Evolutionary conservation across 2,797 vertebrate genomes (phyloP).

Genomic region (Gouania willdenowi): DNA sequence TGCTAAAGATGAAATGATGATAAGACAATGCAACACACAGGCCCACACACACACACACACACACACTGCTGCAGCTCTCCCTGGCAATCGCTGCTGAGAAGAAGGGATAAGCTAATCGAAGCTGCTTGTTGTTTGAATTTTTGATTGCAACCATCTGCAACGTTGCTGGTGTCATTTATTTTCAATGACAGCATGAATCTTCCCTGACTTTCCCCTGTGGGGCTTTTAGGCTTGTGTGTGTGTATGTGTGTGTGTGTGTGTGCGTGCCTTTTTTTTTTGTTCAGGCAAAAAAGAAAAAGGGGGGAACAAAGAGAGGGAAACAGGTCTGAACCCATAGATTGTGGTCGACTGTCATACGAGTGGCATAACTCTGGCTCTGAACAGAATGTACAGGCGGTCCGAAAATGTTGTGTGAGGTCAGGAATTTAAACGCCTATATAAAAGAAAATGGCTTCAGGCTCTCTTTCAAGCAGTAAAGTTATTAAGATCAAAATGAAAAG

Average conservation of each 20-base stretch:
- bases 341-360: slow-evolving; percentile 38
- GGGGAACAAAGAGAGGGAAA: slow-evolving; percentile 50
- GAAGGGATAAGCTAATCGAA: slow-evolving; percentile 54
- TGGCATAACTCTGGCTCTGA: slow-evolving; percentile 39
- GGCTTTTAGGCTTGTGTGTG: slow-evolving; percentile 22
- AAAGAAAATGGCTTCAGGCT: slow-evolving; percentile 23
- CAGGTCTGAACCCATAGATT: slow-evolving; percentile 61
- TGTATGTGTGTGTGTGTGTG: slow-evolving; percentile 22
- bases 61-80: slow-evolving; percentile 53
- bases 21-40: slow-evolving; percentile 69
- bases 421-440: slow-evolving; percentile 1
- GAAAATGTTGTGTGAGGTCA: slow-evolving; percentile 40
- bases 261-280: slow-evolving; percentile 20
- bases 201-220: slow-evolving; percentile 52
- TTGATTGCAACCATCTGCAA: slow-evolving; percentile 75
- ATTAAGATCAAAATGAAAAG: too few species aligned
- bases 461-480: too few species aligned
- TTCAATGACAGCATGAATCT: slow-evolving; percentile 66
- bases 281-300: slow-evolving; percentile 22
- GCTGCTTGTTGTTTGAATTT: slow-evolving; percentile 70
- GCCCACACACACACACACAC: slow-evolving; percentile 57
- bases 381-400: slow-evolving; percentile 35
- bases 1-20: slow-evolving; percentile 66
- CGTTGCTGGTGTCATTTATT: slow-evolving; percentile 67
- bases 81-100: slow-evolving; percentile 48